Base-by-base conservation (phyloP, 1,140 invertebrate genomes). In the Ceratina australensis region DNA sequence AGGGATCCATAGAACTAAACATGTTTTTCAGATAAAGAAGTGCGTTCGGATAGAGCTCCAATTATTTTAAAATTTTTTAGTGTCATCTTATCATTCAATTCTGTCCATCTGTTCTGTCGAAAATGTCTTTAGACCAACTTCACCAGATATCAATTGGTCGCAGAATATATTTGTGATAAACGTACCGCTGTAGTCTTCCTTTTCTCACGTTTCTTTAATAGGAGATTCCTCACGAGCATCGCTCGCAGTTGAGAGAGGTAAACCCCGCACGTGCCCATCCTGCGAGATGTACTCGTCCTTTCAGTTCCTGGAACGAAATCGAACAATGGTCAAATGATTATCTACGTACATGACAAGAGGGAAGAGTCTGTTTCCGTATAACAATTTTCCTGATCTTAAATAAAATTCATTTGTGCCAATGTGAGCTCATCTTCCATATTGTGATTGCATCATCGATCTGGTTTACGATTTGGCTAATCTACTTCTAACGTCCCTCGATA, bases 161-260 rank as follows among this genome's bases (percentile, higher is more conserved):
- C 5, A 57, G 8, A 2, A 5, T 26, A 28, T 61, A 28, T 54
- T 68, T 68, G 20, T 56, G 22, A 24, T 68, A 20, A 68, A 69
- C 94, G 93, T 89, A 95, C 95, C 84, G 94, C 94, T 73, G 94
- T 93, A 22, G 95, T 95, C 92, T 95, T 95, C 86, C 95, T 93
- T 81, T 95, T 95, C 78, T 96, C 95, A 63, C 95, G 91, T 88
- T 95, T 95, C 90, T 96, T 96, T 57, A 96, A 92, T 78, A 95
- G 92, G 80, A 95, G 91, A 91, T 95, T 96, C 80, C 95, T 93
- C 80, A 94, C 93, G 83, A 95, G 92, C 92, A 95, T 95, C 42
- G 95, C 95, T 91, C 94, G 94, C 72, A 96, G 90, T 87, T 95
- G 95, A 73, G 93, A 93, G 88, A 90, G 84, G 81, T 92, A 92